Evolutionary conservation across 2,113 vertebrate species (phyloP).

Genomic region (Xenopus laevis): DNA sequence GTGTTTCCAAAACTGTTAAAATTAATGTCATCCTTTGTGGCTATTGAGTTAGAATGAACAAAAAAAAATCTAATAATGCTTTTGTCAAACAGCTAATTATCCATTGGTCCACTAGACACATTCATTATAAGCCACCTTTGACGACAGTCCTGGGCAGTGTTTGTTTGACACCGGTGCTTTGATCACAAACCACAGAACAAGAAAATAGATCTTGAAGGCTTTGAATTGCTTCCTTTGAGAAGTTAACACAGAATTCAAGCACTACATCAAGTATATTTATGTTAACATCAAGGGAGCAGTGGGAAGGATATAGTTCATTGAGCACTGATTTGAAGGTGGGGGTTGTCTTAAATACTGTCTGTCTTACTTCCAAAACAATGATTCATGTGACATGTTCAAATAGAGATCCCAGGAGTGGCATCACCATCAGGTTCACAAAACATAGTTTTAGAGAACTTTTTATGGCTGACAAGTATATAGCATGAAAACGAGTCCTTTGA

Average conservation of each 20-base stretch:
- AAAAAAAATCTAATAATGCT: too few relatives aligned
- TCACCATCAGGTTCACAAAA: slow-evolving; percentile 32
- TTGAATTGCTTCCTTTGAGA: slow-evolving; percentile 18
- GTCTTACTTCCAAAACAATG: slow-evolving; percentile 1
- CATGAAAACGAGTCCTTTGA: slow-evolving; percentile 27
- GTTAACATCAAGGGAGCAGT: slow-evolving; percentile 23
- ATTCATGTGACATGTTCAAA: slow-evolving; percentile 1
- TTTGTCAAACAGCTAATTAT: too few relatives aligned
- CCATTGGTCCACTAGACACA: too few relatives aligned
- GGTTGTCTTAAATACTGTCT: slow-evolving; percentile 6
- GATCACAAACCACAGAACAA: slow-evolving; percentile 23
- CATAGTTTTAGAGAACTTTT: slow-evolving; percentile 19
- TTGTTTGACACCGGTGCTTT: slow-evolving; percentile 20
- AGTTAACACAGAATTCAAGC: slow-evolving; percentile 15
- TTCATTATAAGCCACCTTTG: neutral
- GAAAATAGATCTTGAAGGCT: neutral
- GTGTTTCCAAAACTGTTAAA: too few relatives aligned
- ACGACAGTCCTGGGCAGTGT: neutral
- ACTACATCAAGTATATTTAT: slow-evolving; percentile 32
- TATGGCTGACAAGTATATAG: slow-evolving; percentile 35
- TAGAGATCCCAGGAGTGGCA: slow-evolving; percentile 22
- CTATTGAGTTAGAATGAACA: too few relatives aligned
- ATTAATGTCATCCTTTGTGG: too few relatives aligned
- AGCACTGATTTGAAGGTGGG: slow-evolving; percentile 10
- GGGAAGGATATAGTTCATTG: slow-evolving; percentile 29